Base-by-base conservation (phyloP, 2,113 vertebrate species). In the Geococcyx californianus region DNA sequence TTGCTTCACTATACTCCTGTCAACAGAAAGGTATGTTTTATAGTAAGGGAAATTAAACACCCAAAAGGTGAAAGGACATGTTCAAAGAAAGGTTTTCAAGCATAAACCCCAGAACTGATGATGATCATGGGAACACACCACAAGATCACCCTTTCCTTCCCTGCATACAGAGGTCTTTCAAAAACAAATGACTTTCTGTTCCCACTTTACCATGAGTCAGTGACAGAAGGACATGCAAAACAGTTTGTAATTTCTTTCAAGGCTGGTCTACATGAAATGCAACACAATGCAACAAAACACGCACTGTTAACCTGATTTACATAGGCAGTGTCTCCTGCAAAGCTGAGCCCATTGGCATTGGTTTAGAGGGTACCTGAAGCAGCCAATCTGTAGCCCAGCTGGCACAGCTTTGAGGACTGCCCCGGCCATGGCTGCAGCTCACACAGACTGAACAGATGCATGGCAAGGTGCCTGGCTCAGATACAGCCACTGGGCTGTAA, bases 1-100 rank as follows among this genome's bases (percentile, higher is more conserved):
- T 78, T 86, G 51, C 79, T 93, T 93, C 90, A 70, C 74, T 88
- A 47, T 38, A 52, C 63, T 86, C 33, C 68, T 86, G 85, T 84
- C 91, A 92, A 67, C 68, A 75, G 75, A 88, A 84, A 78, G 17
- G 24, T 74, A 59, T 47, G 55, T 56, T 92, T 94, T 74, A 84
- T 52, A 86, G 75, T 25, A 74, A 47, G 67, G 81, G 83, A 94
- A 95, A 94, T 95, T 94, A 93, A 96, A 95, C 72, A 95, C 72
- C 72, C 33, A 0, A 78, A 47, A 83, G 84, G 94, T 42, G 10
- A 95, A 94, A 84, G 75, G 78, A 91, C 70, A 29, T 29, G 52
- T 59, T 91, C 85, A 90, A 78, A 77, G 68, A 51, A 81, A 72
- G 31, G 44, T 82, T 91, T 92, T 78, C 63, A 86, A 75, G 90